Percentiles rank a stretch among this genome's conserved stretches.
phyloP scores from a whole-genome alignment of 2,797 vertebrate species.

The Lates japonicus region DNA sequence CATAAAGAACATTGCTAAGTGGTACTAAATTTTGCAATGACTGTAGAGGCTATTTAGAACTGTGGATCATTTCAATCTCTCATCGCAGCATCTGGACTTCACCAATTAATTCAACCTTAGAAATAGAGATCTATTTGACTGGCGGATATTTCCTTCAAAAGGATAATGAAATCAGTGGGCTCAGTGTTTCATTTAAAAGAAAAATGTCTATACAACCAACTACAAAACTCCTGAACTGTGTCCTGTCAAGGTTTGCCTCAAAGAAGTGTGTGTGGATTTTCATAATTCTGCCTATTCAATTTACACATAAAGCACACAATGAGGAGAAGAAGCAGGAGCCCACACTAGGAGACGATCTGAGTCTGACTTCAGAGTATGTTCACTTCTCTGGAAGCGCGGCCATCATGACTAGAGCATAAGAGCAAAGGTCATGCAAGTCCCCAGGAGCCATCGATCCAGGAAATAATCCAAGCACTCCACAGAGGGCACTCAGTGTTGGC shows the following conservation, averaged over 20 bases:
- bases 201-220: constrained; percentile 12
- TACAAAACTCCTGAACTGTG: constrained; percentile 5
- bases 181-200: constrained; percentile 9
- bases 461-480: constrained; percentile 70
- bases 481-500: constrained; percentile 60
- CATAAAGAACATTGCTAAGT: constrained; percentile 15
- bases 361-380: constrained; percentile 58
- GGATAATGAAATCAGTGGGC: constrained; percentile 27
- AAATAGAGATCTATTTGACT: constrained; percentile 18
- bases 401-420: constrained; percentile 67
- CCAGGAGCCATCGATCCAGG: constrained; percentile 65
- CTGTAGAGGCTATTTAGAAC: constrained; percentile 6
- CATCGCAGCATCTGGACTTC: constrained; percentile 28
- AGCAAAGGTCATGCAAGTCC: constrained; percentile 75
- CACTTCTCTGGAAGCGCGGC: constrained; percentile 66
- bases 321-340: constrained; percentile 25
- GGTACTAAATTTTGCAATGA: constrained; percentile 25
- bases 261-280: constrained; percentile 10
- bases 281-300: constrained; percentile 20
- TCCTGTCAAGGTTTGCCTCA: constrained; percentile 24
- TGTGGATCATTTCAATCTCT: constrained; percentile 40
- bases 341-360: constrained; percentile 52
- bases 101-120: constrained; percentile 29
- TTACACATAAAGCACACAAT: constrained; percentile 37
- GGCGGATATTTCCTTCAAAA: constrained; percentile 27